Conservation (phyloP, 2,888 invertebrate species). For the Leucophora obtusa region DNA sequence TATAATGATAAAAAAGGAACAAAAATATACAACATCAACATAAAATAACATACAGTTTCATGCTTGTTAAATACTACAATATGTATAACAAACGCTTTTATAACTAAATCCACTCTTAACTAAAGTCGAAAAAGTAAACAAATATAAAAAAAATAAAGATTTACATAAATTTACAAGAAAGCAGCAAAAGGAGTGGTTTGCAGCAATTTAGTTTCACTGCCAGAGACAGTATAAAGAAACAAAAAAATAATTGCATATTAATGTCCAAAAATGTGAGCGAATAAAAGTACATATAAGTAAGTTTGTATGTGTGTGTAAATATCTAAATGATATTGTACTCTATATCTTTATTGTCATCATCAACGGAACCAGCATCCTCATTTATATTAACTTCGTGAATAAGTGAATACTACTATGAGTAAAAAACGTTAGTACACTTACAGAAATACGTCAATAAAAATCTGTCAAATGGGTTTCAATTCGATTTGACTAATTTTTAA, state of each 20-base stretch:
- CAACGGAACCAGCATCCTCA: neutral
- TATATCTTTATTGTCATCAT: neutral
- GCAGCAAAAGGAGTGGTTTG: slow-evolving; percentile 26
- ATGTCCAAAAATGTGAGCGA: slow-evolving; percentile 3
- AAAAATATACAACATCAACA: neutral
- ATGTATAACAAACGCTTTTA: neutral
- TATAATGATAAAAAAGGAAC: neutral
- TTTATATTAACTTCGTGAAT: neutral
- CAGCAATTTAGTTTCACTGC: neutral
- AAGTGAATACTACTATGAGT: too few species aligned
- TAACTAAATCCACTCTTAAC: neutral
- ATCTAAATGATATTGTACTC: neutral
- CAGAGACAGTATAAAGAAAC: neutral
- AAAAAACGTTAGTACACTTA: too few species aligned
- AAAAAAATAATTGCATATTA: neutral
- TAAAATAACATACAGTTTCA: neutral
- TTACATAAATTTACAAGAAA: slow-evolving; percentile 29
- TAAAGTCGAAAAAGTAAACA: neutral
- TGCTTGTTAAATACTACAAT: neutral
- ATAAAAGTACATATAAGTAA: neutral
- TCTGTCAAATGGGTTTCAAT: too few species aligned
- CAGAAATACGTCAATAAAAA: too few species aligned
- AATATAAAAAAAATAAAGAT: slow-evolving; percentile 3
- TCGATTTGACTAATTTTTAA: too few species aligned
- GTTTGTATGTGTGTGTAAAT: neutral